Base-by-base conservation (phyloP, 2,888 invertebrate species). In the Beris chalybata region DNA sequence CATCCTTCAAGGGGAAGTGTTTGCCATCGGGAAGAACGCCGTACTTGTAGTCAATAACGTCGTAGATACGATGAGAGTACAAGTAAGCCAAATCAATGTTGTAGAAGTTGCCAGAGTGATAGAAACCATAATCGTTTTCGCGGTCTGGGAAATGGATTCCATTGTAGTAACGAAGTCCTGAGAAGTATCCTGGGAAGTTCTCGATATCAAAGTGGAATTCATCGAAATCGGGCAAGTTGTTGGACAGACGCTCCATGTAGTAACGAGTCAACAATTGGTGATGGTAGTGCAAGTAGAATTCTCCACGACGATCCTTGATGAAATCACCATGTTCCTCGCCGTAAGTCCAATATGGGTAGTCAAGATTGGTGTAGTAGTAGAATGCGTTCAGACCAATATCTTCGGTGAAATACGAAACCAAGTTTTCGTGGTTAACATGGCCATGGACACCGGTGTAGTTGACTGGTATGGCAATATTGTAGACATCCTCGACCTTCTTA, bases 321-420 rank as follows among this genome's bases (percentile, higher is more conserved):
- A 77, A 71, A 7, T 76, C 67, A 2, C 74, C 72, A 12, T 74
- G 78, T 44, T 80, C 77, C 9, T 76, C 74, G 53, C 86, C 85
- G 68, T 83, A 82, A 83, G 88, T 83, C 87, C 89, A 90, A 82
- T 82, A 85, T 4, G 91, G 91, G 77, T 87, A 89, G 76, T 86
- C 86, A 76, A 88, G 81, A 75, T 86, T 86, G 77, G 84, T 82
- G 78, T 87, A 85, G 80, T 87, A 88, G 82, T 88, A 87, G 82
- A 86, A 89, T 12, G 86, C 80, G 79, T 90, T 91, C 12, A 92
- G 81, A 70, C 89, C 91, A 61, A 92, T 81, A 76, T 93, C 92
- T 76, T 92, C 91, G 22, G 86, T 86, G 82, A 88, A 92, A 79
- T 92, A 92, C 54, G 83, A 82, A 68, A 91, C 73, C 30, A 82